Evolutionary conservation across 2,113 vertebrate species (phyloP), one percentile per base, ranked within the genome.

Genomic region (Chamaea fasciata): DNA sequence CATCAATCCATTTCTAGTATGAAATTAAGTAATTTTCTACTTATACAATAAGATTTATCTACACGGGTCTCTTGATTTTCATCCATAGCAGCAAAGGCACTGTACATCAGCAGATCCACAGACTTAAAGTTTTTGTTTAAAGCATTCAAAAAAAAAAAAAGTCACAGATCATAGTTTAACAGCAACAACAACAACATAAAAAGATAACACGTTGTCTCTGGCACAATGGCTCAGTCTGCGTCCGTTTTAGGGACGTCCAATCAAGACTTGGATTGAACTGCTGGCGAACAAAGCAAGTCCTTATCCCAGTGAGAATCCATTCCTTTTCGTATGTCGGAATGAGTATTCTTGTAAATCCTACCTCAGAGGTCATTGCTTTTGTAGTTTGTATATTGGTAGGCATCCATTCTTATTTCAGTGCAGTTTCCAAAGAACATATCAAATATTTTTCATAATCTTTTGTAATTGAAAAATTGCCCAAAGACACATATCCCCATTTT

Each of bases 71-170:
- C 97, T 98, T 98, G 97, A 98, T 98, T 98, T 98, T 98, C 98
- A 98, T 98, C 98, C 98, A 98, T 98, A 98, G 98, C 98, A 98
- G 98, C 98, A 98, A 98, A 98, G 98, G 98, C 98, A 98, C 98
- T 98, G 98, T 98, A 98, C 98, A 98, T 98, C 98, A 98, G 98
- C 98, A 98, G 98, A 98, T 98, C 98, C 98, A 98, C 98, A 98
- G 98, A 98, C 98, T 98, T 98, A 98, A 97, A 98, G 95, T 92
- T 91, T 91, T 97, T 97, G 93, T 95, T 97, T 98, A 98, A 98
- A 98, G 98, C 98, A 98, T 98, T 98, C 97, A 79, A 98, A 97
- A 98, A 97, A 97, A 55, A 98, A 97, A 97, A 60, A 97, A 89
- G 97, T 98, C 98, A 98, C 98, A 98, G 97, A 97, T 98, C 97